Percentiles rank a stretch among this genome's conserved stretches.
Conservation (phyloP, 2,797 vertebrate species). For the Sparus aurata region DNA sequence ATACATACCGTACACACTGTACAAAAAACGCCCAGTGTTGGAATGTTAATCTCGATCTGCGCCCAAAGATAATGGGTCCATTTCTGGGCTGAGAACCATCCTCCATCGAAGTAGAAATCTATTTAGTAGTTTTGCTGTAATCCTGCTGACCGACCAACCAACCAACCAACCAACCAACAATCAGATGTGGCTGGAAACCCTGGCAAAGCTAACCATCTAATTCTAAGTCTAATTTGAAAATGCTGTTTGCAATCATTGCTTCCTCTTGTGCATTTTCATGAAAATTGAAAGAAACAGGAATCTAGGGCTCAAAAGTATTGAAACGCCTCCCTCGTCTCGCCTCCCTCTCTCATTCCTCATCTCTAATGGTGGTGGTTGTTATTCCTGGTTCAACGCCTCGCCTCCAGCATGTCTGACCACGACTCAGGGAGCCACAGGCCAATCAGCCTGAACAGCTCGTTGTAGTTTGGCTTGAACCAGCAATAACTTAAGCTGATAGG, state of each 20-base stretch:
- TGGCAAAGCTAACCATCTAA: no score
- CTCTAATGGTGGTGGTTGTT: background rate
- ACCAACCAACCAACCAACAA: no score
- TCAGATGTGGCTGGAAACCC: no score
- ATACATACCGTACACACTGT: no score
- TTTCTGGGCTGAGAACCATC: no score
- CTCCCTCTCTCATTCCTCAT: conserved; percentile 1
- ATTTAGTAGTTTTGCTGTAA: no score
- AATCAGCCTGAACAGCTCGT: background rate
- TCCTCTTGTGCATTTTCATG: background rate
- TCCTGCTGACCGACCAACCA: no score
- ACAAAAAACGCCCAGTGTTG: no score
- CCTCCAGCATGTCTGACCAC: conserved; percentile 8
- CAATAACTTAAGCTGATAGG: conserved; percentile 25
- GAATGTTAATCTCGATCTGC: no score
- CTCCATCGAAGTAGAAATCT: no score
- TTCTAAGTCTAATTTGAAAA: no score
- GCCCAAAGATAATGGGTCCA: no score
- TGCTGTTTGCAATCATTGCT: background rate
- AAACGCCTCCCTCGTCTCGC: conserved; percentile 5
- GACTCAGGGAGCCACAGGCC: background rate
- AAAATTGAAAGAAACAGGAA: conserved; percentile 5
- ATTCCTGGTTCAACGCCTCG: background rate
- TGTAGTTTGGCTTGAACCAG: background rate
- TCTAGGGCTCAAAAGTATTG: background rate